Evolutionary conservation across 2,113 vertebrate species (phyloP).

Genomic region (Serinus canaria): DNA sequence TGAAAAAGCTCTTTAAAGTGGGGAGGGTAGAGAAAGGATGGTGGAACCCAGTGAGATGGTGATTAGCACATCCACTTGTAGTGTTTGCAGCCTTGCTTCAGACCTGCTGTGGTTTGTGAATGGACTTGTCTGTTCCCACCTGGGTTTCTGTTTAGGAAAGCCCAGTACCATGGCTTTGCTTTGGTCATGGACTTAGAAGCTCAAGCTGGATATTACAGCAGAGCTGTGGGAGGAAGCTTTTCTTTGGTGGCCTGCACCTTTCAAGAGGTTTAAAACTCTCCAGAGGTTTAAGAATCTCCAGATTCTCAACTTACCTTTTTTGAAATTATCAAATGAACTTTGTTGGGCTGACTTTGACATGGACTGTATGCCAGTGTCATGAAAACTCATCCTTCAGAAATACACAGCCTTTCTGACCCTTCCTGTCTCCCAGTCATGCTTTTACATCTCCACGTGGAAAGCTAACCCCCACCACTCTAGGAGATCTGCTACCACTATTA

Average conservation of each 20-base stretch:
- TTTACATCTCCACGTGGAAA: not conserved
- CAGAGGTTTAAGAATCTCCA: not conserved
- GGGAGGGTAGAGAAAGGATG: not conserved
- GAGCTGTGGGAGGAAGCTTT: not conserved
- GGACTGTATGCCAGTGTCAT: not conserved
- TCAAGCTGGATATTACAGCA: not conserved
- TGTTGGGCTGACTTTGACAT: not conserved
- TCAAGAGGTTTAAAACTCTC: not conserved
- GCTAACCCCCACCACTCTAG: not conserved
- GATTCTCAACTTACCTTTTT: not conserved
- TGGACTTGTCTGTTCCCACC: not conserved
- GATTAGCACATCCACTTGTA: not conserved
- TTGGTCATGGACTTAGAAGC: not conserved
- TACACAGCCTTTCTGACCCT: not conserved
- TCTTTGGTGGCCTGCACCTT: not conserved
- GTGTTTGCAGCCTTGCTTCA: not conserved
- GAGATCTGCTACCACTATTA: not conserved
- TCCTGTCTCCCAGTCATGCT: not conserved
- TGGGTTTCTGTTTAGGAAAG: not conserved
- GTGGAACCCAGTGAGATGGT: not conserved
- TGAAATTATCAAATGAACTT: not conserved
- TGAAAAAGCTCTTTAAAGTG: not conserved
- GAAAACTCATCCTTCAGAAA: not conserved
- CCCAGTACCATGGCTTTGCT: not conserved
- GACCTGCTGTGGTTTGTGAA: not conserved